These are phyloP conservation scores for Sarcophaga rosellei DNA, from an alignment of 2,888 invertebrate species.

Conservation along the genomic window DNA sequence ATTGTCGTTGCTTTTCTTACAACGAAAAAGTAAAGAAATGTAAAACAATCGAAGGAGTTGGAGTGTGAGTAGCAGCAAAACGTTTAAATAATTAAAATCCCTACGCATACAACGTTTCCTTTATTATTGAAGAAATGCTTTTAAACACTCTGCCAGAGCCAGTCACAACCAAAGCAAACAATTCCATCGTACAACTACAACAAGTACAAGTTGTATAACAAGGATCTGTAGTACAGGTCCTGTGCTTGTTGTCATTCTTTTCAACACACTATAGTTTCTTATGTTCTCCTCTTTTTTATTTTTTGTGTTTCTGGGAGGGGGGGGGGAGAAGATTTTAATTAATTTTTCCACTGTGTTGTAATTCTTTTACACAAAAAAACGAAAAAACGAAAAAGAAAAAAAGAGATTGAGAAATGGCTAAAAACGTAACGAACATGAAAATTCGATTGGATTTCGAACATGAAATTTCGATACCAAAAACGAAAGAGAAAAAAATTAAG, in stretches of 20 bases:
- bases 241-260: conserved; percentile 51
- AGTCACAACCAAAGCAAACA: neutral
- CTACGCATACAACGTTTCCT: conserved; percentile 60
- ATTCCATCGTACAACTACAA: neutral
- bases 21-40: too few relatives aligned
- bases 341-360: too few relatives aligned
- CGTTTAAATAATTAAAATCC: conserved; percentile 66
- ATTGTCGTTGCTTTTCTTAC: too few relatives aligned
- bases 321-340: too few relatives aligned
- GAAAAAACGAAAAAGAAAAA: conserved; percentile 24
- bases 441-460: conserved; percentile 53
- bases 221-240: conserved; percentile 8
- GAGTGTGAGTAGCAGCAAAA: conserved; percentile 35
- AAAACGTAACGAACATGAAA: conserved; percentile 50
- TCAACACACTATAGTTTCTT: neutral
- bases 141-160: conserved; percentile 1
- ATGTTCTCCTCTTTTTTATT: conserved; percentile 9
- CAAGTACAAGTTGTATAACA: conserved; percentile 8
- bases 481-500: neutral
- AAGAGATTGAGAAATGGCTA: neutral
- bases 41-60: too few relatives aligned
- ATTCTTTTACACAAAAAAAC: conserved; percentile 13
- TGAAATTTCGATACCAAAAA: neutral
- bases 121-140: conserved; percentile 38
- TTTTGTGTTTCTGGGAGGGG: neutral